A percentile compares a stretch with the other conserved stretches of the same genome.
These are phyloP conservation scores for Harpalus rufipes DNA, from an alignment of 2,888 invertebrate species.

Conservation along the genomic window DNA sequence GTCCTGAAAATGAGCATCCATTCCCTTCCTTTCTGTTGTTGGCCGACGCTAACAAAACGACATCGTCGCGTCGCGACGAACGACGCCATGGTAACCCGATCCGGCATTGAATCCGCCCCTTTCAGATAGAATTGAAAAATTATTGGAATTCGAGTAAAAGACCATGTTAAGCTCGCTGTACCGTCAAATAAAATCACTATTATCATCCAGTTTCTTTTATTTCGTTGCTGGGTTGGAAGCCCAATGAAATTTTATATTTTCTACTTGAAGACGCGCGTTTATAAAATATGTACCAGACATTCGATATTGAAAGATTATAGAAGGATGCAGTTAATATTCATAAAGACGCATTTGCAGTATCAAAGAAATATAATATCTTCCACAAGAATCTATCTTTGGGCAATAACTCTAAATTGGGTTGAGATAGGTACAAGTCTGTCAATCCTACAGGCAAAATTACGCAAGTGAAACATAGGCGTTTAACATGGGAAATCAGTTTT, in stretches of 20 bases:
- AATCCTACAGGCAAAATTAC: too few species aligned
- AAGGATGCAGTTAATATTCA: neutral
- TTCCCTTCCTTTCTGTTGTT: neutral
- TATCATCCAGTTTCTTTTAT: constrained; percentile 37
- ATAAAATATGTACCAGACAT: constrained; percentile 24
- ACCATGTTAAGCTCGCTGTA: constrained; percentile 23
- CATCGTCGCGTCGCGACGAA: constrained; percentile 13
- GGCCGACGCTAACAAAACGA: constrained; percentile 8
- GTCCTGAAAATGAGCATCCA: neutral
- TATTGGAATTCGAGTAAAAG: constrained; percentile 47
- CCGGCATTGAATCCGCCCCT: constrained; percentile 37
- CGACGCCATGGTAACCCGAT: constrained; percentile 52
- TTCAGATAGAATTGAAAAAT: constrained; percentile 52
- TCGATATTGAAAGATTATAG: neutral
- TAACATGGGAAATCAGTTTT: too few species aligned
- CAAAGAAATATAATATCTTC: neutral
- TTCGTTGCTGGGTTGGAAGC: neutral
- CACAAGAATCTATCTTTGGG: neutral
- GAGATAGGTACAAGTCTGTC: too few species aligned
- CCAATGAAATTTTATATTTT: constrained; percentile 48
- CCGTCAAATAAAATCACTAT: constrained; percentile 51
- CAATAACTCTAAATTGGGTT: too few species aligned
- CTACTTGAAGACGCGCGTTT: neutral
- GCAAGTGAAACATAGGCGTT: too few species aligned
- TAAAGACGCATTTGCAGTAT: neutral